Base-by-base conservation (phyloP, 2,888 invertebrate genomes). In the Drosophila falleni region DNA sequence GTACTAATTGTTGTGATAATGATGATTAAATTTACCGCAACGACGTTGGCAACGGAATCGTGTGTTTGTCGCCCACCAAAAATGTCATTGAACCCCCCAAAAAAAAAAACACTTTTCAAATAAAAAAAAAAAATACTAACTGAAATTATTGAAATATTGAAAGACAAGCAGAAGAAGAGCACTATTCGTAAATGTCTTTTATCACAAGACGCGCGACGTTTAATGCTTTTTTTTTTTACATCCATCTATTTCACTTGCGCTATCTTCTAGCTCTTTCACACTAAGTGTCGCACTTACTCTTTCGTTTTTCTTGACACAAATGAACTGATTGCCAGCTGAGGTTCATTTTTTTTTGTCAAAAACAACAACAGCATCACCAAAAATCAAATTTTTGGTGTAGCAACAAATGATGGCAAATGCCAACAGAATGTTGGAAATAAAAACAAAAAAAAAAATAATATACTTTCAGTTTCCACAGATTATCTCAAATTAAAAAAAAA, bases 11-110 rank as follows among this genome's bases (percentile, higher is more conserved):
- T 37, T 19, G 46, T 73, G 87, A 81, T 77, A 81, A 75, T 85
- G 71, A 87, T 85, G 89, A 89, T 85, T 83, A 77, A 83, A 89
- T 81, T 73, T 76, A 73, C 78, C 72, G 74, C 71, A 70, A 53
- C 60, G 55, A 11, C 54, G 61, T 64, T 63, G 63, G 31, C 58
- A 64, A 65, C 60, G 50, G 50, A 61, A 39, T 41, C 69, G 56
- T 72, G 10, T 69, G 59, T 79, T n/a, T n/a, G 67, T 71, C 82
- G 69, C 71, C 50, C 55, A 46, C 56, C 67, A 33, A 50, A 69
- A 79, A 63, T 73, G 85, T 83, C 89, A 84, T 81, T 89, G 85
- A 85, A 89, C 85, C 31, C 59, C 26, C 26, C 23, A 46, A 16
- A 49, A 72, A 63, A 67, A 9, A n/a, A 37, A n/a, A 2, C 29